These are phyloP conservation scores for Enteromius anoplus DNA, from an alignment of 2,797 vertebrate species.

Conservation along the genomic window DNA sequence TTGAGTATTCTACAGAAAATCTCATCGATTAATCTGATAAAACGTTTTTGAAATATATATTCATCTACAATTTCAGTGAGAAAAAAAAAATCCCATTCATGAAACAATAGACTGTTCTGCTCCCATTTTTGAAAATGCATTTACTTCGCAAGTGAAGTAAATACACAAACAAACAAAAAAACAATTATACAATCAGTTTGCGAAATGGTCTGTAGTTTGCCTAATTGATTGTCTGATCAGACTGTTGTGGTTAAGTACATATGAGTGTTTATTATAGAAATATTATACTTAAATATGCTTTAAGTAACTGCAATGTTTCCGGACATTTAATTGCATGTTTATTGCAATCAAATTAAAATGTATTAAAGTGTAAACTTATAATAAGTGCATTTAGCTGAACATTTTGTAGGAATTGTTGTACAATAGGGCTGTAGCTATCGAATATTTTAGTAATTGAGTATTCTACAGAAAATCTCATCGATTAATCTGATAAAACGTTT, in stretches of 20 bases:
- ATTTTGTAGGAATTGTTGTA: not conserved
- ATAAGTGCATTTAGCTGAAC: not conserved
- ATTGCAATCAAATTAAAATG: not conserved
- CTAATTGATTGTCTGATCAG: not conserved
- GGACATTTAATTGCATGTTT: not conserved
- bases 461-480: too few relatives aligned
- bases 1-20: too few relatives aligned
- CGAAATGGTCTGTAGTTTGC: not conserved
- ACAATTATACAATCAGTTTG: not conserved
- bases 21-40: too few relatives aligned
- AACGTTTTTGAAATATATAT: not conserved
- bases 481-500: too few relatives aligned
- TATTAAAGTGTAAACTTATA: not conserved
- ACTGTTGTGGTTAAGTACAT: not conserved
- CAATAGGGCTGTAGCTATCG: too few relatives aligned
- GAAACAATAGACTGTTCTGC: not conserved
- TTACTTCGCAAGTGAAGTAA: not conserved
- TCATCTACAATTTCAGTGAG: not conserved
- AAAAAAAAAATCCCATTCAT: not conserved
- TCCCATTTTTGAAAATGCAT: not conserved
- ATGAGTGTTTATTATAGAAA: not conserved
- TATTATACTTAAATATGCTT: not conserved
- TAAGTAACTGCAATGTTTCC: not conserved
- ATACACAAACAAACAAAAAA: not conserved
- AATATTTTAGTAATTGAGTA: too few relatives aligned